These are phyloP conservation scores for Xanthorhoe spadicearia DNA, from an alignment of 2,888 invertebrate genomes.

Conservation along the genomic window DNA sequence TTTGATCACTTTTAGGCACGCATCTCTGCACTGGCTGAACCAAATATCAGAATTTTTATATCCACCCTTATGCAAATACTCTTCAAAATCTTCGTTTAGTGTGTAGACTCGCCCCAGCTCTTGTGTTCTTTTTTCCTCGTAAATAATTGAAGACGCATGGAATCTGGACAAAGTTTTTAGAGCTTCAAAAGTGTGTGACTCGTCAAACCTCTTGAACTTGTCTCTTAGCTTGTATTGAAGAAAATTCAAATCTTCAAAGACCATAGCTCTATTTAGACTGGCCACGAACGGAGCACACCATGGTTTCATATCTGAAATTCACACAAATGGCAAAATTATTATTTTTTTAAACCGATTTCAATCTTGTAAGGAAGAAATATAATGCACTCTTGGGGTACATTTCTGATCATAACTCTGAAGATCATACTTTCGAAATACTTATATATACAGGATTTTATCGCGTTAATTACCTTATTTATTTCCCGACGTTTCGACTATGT, in stretches of 20 bases:
- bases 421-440: too few species aligned
- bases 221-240: conserved; percentile 61
- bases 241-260: conserved; percentile 74
- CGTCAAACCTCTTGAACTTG: conserved; percentile 73
- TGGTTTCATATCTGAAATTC: conserved; percentile 60
- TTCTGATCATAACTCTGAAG: too few species aligned
- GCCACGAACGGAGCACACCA: conserved; percentile 69
- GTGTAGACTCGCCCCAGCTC: conserved; percentile 54
- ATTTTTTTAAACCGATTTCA: too few species aligned
- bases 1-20: conserved; percentile 66
- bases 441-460: too few species aligned
- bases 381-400: too few species aligned
- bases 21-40: conserved; percentile 70
- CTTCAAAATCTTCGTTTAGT: conserved; percentile 62
- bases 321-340: too few species aligned
- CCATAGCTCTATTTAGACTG: conserved; percentile 61
- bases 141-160: conserved; percentile 82
- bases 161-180: conserved; percentile 77
- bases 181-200: conserved; percentile 74
- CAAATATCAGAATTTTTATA: conserved; percentile 61
- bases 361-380: too few species aligned
- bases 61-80: conserved; percentile 59
- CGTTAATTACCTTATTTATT: too few species aligned
- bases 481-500: too few species aligned
- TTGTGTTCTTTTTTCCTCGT: conserved; percentile 72